phyloP scores from a whole-genome alignment of 2,888 invertebrate species.

The Orthosia gracilis region DNA sequence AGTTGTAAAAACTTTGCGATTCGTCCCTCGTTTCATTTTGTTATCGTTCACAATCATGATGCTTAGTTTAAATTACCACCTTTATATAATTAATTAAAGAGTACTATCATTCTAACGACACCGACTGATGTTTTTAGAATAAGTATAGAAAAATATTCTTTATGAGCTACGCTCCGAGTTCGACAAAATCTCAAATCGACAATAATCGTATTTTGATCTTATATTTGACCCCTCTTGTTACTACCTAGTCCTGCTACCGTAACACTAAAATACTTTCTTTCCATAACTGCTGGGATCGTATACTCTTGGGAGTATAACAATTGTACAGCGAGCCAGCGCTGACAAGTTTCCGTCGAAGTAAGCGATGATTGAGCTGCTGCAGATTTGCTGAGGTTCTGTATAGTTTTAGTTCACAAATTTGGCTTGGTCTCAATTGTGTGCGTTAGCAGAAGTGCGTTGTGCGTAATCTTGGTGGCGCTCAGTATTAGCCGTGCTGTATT shows the following conservation, averaged over 20 bases:
- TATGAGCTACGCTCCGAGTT: conserved; percentile 56
- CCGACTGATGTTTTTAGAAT: conserved; percentile 13
- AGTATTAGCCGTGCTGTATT: background rate
- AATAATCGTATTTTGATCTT: conserved; percentile 32
- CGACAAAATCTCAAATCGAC: conserved; percentile 30
- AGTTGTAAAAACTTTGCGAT: conserved; percentile 6
- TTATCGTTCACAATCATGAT: conserved; percentile 2
- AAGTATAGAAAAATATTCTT: conserved; percentile 56
- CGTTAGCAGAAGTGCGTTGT: background rate
- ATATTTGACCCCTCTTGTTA: conserved; percentile 15
- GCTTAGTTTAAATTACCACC: conserved; percentile 13
- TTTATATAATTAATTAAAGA: conserved; percentile 49
- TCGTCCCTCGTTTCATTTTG: conserved; percentile 6
- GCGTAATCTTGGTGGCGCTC: background rate
- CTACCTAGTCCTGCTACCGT: conserved; percentile 8
- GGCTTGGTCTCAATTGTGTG: background rate
- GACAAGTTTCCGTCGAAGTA: conserved; percentile 3
- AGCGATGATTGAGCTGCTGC: conserved; percentile 1
- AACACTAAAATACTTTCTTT: conserved; percentile 37
- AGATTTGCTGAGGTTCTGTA: background rate
- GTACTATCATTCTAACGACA: conserved; percentile 27
- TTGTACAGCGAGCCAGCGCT: conserved; percentile 55
- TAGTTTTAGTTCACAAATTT: no score
- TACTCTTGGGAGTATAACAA: conserved; percentile 22
- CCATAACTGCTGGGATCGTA: conserved; percentile 13